Conservation (phyloP, 2,888 invertebrate species). For the Copidosoma aretas region DNA sequence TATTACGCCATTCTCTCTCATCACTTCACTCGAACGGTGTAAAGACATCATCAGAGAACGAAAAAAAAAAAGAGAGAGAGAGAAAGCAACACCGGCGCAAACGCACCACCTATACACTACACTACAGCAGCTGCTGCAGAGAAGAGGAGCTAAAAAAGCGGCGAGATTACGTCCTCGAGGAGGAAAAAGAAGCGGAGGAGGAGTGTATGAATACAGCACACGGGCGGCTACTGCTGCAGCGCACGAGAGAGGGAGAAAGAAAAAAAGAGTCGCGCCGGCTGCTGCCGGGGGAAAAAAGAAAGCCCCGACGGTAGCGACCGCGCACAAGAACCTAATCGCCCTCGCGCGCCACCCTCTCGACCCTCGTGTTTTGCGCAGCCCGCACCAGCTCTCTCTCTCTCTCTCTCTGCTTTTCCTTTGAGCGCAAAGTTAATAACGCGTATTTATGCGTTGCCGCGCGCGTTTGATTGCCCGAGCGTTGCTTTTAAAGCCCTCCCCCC, state of each 20-base stretch:
- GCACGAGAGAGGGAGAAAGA: conserved; percentile 15
- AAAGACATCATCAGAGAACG: conserved; percentile 1
- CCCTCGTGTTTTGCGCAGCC: no score
- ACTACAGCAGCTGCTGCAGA: no score
- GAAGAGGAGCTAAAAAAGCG: conserved; percentile 45
- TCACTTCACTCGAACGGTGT: background rate
- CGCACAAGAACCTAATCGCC: conserved; percentile 52
- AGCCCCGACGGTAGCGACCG: conserved; percentile 6
- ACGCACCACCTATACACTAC: no score
- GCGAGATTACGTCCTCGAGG: conserved; percentile 48
- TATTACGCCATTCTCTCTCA: conserved; percentile 15
- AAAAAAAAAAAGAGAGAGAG: no score
- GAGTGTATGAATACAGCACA: no score
- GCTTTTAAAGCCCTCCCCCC: conserved; percentile 29
- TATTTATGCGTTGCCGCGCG: conserved; percentile 57
- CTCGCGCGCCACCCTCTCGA: conserved; percentile 18
- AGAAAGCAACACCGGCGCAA: background rate
- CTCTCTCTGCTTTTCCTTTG: conserved; percentile 48
- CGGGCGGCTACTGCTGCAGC: no score
- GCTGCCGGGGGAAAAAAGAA: conserved; percentile 1
- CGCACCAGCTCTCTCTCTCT: background rate
- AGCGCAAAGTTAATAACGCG: conserved; percentile 57
- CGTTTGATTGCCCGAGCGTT: conserved; percentile 48
- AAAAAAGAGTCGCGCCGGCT: conserved; percentile 12
- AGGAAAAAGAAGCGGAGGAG: conserved; percentile 15